A percentile compares a stretch with the other conserved stretches of the same genome.
These are phyloP conservation scores for Euphysa ruthae DNA, from an alignment of 30 jellyfish, hydroid and myxozoan genomes.

Conservation along the genomic window DNA sequence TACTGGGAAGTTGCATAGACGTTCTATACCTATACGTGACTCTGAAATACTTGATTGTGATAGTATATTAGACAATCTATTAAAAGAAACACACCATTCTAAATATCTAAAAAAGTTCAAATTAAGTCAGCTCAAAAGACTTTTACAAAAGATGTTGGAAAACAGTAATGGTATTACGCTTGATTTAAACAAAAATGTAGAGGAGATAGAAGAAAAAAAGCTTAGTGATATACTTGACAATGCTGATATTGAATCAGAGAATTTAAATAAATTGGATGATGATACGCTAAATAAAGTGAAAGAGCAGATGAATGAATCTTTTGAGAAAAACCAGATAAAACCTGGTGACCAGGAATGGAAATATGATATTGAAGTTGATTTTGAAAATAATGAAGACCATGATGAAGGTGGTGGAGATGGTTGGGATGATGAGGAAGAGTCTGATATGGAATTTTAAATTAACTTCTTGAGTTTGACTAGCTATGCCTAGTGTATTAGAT, in stretches of 20 bases:
- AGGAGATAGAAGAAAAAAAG: conserved; percentile 9
- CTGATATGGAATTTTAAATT: conserved; percentile 71
- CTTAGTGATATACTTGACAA: no score
- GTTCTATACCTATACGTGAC: conserved; percentile 75
- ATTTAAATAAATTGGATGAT: conserved; percentile 66
- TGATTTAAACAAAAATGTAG: not conserved
- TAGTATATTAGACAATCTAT: conserved; percentile 1
- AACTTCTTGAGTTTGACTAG: no score
- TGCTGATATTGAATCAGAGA: not conserved
- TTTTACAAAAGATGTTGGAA: conserved; percentile 39
- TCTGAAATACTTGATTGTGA: conserved; percentile 1
- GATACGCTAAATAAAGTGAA: conserved; percentile 53
- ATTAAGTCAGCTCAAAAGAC: conserved; percentile 39
- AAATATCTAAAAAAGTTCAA: conserved; percentile 45
- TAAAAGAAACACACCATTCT: conserved; percentile 50
- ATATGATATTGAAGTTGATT: conserved; percentile 74
- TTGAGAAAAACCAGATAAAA: conserved; percentile 62
- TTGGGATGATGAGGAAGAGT: conserved; percentile 85
- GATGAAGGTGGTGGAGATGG: conserved; percentile 47
- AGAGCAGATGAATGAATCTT: conserved; percentile 65
- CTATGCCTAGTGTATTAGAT: no score
- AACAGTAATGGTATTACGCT: not conserved
- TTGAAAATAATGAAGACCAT: conserved; percentile 14
- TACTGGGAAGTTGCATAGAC: conserved; percentile 64
- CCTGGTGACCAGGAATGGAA: conserved; percentile 91